phyloP scores from a whole-genome alignment of 1,140 invertebrate genomes.

The Diorhabda elongata region DNA sequence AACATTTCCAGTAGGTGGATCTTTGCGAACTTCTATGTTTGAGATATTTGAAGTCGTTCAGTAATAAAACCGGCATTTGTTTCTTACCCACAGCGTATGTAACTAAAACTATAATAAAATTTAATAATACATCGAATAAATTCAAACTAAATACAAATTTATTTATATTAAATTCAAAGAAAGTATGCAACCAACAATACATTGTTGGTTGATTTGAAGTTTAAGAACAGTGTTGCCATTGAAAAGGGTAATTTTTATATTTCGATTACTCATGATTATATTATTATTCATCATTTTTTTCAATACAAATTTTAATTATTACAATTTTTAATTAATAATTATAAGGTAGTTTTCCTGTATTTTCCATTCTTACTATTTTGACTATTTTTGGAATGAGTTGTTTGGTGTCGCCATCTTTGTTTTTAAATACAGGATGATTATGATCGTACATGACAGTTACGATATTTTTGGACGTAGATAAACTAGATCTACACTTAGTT shows the following conservation, averaged over 20 bases:
- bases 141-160: no score
- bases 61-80: slow-evolving; percentile 29
- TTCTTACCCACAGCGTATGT: slow-evolving; percentile 33
- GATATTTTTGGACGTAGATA: slow-evolving; percentile 25
- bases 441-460: slow-evolving; percentile 26
- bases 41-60: slow-evolving; percentile 36
- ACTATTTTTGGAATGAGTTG: slow-evolving; percentile 19
- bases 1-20: slow-evolving; percentile 42
- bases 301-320: no score
- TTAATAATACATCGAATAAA: neutral
- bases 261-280: no score
- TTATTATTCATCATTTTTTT: no score
- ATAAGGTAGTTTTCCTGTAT: no score
- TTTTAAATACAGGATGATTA: slow-evolving; percentile 22
- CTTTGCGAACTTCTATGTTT: slow-evolving; percentile 37
- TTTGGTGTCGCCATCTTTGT: slow-evolving; percentile 12
- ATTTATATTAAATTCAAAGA: no score
- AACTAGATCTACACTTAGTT: slow-evolving; percentile 31
- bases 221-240: no score
- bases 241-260: no score
- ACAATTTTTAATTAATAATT: no score
- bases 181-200: no score
- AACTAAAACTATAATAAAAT: slow-evolving; percentile 29
- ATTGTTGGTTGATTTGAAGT: no score
- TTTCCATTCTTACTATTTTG: slow-evolving; percentile 18